Percentiles rank a stretch among this genome's conserved stretches.
Conservation (phyloP, 2,888 invertebrate species). For the Automeris io region DNA sequence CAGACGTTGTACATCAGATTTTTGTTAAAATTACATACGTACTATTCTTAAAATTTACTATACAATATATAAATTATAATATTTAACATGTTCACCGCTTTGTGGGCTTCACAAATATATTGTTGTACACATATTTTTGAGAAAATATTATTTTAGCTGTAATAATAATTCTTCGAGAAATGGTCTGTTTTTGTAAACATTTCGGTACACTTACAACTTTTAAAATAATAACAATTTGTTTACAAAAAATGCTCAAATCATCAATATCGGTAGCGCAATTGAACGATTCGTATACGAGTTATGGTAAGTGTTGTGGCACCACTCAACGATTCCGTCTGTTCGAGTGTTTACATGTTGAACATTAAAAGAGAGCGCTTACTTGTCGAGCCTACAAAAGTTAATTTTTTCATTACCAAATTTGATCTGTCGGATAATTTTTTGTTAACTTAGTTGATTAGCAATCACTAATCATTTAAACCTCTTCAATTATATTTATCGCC, state of each 20-base stretch:
- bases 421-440: too few species aligned
- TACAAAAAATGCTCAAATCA: background rate
- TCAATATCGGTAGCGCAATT: background rate
- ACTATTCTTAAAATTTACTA: conserved; percentile 43
- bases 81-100: conserved; percentile 10
- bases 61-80: conserved; percentile 33
- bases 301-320: conserved; percentile 2
- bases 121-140: conserved; percentile 1
- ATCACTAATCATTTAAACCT: too few species aligned
- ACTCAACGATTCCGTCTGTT: too few species aligned
- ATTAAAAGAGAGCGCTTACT: too few species aligned
- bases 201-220: background rate
- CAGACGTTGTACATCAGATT: conserved; percentile 75
- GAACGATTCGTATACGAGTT: background rate
- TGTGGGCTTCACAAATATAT: conserved; percentile 2
- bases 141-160: background rate
- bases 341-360: too few species aligned
- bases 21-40: conserved; percentile 52
- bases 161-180: background rate
- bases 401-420: too few species aligned
- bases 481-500: too few species aligned
- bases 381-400: too few species aligned
- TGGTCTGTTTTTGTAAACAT: background rate
- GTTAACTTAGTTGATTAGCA: too few species aligned
- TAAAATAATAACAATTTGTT: background rate